Evolutionary conservation across 23 tunicate genomes (phyloP).

Genomic region (Phallusia fumigata): DNA sequence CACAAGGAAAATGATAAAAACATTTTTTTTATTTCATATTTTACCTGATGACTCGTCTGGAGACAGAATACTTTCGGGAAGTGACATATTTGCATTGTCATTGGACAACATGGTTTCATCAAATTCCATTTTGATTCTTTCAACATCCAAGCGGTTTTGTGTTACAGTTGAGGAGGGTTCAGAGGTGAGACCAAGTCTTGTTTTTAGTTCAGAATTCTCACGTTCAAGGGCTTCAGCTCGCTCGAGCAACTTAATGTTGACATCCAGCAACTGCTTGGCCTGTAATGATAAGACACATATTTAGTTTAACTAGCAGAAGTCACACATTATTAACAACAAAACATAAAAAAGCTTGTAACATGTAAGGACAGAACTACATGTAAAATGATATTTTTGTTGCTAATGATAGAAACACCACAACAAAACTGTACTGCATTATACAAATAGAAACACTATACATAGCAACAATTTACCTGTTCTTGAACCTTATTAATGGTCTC

Average conservation of each 20-base stretch:
- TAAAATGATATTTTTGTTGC: background rate
- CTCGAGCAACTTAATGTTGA: conserved; percentile 54
- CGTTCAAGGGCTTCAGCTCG: conserved; percentile 68
- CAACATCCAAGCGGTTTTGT: conserved; percentile 36
- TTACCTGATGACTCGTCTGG: conserved; percentile 78
- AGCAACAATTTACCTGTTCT: conserved; percentile 41
- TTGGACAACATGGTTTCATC: conserved; percentile 19
- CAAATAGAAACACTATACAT: too few species aligned
- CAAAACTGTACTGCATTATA: too few species aligned
- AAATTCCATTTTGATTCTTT: conserved; percentile 64
- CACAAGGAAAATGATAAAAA: too few species aligned
- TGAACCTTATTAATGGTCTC: conserved; percentile 85
- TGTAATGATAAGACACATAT: conserved; percentile 12
- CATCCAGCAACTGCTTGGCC: conserved; percentile 73
- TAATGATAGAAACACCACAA: too few species aligned
- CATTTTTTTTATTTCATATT: too few species aligned
- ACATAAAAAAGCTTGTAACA: background rate
- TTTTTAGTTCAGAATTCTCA: conserved; percentile 65
- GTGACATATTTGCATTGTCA: background rate
- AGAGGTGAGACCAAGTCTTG: conserved; percentile 52
- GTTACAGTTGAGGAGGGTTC: conserved; percentile 28
- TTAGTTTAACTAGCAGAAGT: background rate
- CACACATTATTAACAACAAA: background rate
- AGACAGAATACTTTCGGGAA: conserved; percentile 60
- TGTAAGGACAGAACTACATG: too few species aligned